Conservation (phyloP, 1,140 invertebrate genomes). For the Pemphigus obesinymphae region DNA sequence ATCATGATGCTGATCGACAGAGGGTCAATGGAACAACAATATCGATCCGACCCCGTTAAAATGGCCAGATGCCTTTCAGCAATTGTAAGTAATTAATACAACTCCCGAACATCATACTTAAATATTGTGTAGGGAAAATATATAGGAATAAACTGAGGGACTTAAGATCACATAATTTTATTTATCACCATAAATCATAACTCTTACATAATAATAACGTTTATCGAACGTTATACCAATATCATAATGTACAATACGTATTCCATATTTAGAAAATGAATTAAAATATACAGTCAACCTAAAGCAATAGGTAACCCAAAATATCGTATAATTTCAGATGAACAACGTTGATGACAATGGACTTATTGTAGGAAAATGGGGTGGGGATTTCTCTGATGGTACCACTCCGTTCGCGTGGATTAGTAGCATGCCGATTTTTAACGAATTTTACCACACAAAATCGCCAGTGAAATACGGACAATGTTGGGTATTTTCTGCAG, state of each 20-base stretch:
- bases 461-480: slow-evolving; percentile 72
- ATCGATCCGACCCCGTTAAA: slow-evolving; percentile 68
- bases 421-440: slow-evolving; percentile 64
- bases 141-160: too few relatives aligned
- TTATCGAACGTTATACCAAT: too few relatives aligned
- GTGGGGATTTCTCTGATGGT: slow-evolving; percentile 63
- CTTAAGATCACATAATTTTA: too few relatives aligned
- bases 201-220: too few relatives aligned
- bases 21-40: slow-evolving; percentile 58
- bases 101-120: too few relatives aligned
- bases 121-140: too few relatives aligned
- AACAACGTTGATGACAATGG: slow-evolving; percentile 85
- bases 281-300: too few relatives aligned
- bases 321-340: slow-evolving; percentile 55
- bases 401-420: slow-evolving; percentile 64
- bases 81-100: slow-evolving; percentile 65
- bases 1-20: slow-evolving; percentile 61
- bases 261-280: too few relatives aligned
- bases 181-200: too few relatives aligned
- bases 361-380: slow-evolving; percentile 83
- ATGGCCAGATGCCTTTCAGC: slow-evolving; percentile 66
- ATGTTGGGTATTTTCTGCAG: slow-evolving; percentile 75
- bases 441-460: slow-evolving; percentile 60
- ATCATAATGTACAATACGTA: too few relatives aligned
- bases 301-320: too few relatives aligned